These are phyloP conservation scores for Odobenus rosmarus DNA, from an alignment of 2,113 vertebrate genomes.

Conservation along the genomic window DNA sequence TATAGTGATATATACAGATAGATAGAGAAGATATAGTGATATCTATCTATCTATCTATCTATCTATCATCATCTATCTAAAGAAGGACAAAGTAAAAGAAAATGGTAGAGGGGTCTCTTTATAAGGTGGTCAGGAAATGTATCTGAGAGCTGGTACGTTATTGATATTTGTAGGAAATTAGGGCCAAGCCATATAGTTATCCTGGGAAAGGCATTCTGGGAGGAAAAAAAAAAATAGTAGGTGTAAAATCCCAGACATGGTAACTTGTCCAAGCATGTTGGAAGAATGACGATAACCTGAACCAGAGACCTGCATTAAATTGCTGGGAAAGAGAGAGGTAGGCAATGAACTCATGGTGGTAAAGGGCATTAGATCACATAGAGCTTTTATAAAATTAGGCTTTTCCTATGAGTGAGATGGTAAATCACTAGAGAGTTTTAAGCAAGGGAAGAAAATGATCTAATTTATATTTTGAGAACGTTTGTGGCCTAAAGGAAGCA, in stretches of 20 bases:
- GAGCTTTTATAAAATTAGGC: background rate
- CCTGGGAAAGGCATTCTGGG: background rate
- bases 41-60: background rate
- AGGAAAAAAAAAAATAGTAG: background rate
- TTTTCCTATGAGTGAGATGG: background rate
- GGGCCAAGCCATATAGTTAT: background rate
- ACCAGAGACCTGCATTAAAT: background rate
- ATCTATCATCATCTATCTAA: background rate
- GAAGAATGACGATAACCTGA: background rate
- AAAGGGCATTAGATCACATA: background rate
- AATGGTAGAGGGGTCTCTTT: background rate
- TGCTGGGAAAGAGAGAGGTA: background rate
- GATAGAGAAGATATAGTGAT: background rate
- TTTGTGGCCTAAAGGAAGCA: background rate
- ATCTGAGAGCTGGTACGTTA: background rate
- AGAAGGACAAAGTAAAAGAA: background rate
- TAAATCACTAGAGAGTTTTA: background rate
- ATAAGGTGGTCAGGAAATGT: background rate
- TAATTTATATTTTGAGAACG: background rate
- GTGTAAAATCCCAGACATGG: background rate
- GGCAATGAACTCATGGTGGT: too few relatives aligned
- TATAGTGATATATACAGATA: background rate
- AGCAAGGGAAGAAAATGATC: background rate
- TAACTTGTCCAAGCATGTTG: background rate
- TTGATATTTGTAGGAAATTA: background rate